A percentile compares a stretch with the other conserved stretches of the same genome.
Conservation (phyloP, 2,113 vertebrate genomes). For the Suncus etruscus region DNA sequence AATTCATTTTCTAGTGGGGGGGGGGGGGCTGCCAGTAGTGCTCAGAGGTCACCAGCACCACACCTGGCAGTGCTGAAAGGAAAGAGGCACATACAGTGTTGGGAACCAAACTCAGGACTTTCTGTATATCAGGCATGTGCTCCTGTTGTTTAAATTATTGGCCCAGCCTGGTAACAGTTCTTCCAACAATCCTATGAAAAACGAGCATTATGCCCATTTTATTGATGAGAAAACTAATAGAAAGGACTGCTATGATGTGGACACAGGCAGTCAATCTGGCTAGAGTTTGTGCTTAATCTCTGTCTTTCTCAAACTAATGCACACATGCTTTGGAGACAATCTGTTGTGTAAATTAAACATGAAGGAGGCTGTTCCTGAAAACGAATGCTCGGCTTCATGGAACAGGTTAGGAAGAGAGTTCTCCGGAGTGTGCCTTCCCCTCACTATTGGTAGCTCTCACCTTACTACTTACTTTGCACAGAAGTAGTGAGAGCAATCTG, state of each 20-base stretch:
- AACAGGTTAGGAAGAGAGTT: not conserved
- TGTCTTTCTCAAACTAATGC: constrained; percentile 6
- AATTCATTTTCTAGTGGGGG: no score
- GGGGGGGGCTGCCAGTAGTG: no score
- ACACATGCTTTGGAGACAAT: not conserved
- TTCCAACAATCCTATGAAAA: not conserved
- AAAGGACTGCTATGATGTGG: not conserved
- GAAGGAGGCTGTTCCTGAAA: not conserved
- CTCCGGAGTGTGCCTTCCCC: not conserved
- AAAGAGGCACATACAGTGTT: no score
- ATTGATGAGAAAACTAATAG: not conserved
- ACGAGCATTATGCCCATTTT: not conserved
- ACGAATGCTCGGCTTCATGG: not conserved
- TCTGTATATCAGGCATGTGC: no score
- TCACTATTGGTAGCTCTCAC: no score
- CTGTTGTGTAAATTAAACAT: not conserved
- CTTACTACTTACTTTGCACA: not conserved
- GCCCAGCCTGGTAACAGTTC: not conserved
- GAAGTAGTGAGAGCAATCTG: not conserved
- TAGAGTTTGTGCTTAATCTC: not conserved
- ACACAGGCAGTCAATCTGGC: no score
- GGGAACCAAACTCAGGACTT: no score
- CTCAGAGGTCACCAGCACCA: no score
- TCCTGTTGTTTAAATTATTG: no score
- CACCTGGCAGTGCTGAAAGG: no score